Base-by-base conservation (phyloP, 2,888 invertebrate genomes). In the Gibbula magus region DNA sequence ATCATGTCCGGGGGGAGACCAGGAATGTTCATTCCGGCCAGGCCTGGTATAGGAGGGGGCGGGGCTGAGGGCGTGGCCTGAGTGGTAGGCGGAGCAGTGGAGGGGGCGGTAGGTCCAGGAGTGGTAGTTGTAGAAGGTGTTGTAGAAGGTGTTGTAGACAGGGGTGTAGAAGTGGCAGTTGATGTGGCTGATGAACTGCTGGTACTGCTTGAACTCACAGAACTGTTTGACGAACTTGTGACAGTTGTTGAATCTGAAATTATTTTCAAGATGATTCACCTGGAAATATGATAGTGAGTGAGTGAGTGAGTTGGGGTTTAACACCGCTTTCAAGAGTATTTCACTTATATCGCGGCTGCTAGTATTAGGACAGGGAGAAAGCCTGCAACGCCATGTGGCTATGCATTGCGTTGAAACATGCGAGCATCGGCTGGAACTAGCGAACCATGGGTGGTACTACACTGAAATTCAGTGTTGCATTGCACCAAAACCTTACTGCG, bases 1-100 rank as follows among this genome's bases (percentile, higher is more conserved):
- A 85, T 74, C 80, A 85, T 76, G 18, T 82, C 85, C 7, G 78
- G 61, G 0, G 82, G 79, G 29, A 84, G 77, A 0, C 83, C 82
- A 7, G 83, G 83, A 25, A 84, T 80, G 67, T 78, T 76, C 25
- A 81, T 78, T 3, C 70, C 74, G 7, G 75, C 77, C 45, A 75
- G 81, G 4, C 78, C 81, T 51, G 75, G 54, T 25, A 29, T 32
- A 22, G 54, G 73, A 53, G 56, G 39, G 35, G 75, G 76, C 54
- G 39, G 67, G 39, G 76, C 56, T 10, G 80, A 52, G 29, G 35
- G 77, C 25, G 61, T 73, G 35, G 80, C 45, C 25, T 25, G 53
- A 39, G 45, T 53, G 22, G 73, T 29, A 39, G 16, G 22, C 45
- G 5, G 66, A 35, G 35, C 78, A 56, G 80, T 79, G n/a, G 66